phyloP scores from a whole-genome alignment of 1,140 invertebrate genomes.

The Chymomyza costata region DNA sequence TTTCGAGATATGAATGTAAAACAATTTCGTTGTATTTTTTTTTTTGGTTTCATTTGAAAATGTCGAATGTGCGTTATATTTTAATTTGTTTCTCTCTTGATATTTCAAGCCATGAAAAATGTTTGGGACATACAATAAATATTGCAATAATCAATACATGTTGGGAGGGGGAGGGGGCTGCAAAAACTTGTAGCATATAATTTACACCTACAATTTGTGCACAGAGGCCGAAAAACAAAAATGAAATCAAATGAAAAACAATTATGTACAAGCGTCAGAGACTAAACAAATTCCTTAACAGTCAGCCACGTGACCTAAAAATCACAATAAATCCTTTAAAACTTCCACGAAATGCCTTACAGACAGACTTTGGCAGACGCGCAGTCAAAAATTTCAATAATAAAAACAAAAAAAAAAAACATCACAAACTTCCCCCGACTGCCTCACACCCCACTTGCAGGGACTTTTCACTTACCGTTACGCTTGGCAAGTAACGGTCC shows the following conservation, averaged over 20 bases:
- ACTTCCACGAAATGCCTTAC: conserved; percentile 42
- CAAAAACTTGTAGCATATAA: no score
- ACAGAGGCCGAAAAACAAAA: conserved; percentile 26
- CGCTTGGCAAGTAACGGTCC: not conserved
- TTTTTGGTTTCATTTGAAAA: conserved; percentile 25
- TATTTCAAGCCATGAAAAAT: no score
- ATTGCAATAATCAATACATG: no score
- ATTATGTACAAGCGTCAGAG: conserved; percentile 32
- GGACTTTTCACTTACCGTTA: not conserved
- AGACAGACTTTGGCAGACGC: conserved; percentile 14
- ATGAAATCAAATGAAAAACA: conserved; percentile 57
- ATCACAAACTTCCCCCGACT: no score
- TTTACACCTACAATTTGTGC: no score
- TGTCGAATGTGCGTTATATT: conserved; percentile 50
- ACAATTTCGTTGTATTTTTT: conserved; percentile 37
- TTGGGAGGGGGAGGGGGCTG: no score
- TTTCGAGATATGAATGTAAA: conserved; percentile 69
- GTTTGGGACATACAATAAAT: no score
- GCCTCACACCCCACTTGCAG: no score
- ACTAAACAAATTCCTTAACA: conserved; percentile 44
- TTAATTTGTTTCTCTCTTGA: conserved; percentile 51
- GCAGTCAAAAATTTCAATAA: conserved; percentile 60
- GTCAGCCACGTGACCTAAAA: conserved; percentile 63
- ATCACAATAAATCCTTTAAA: conserved; percentile 70
- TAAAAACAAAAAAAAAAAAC: conserved; percentile 9